These are phyloP conservation scores for Schmidtea mediterranea DNA, from an alignment of 1,140 invertebrate genomes.

Conservation along the genomic window DNA sequence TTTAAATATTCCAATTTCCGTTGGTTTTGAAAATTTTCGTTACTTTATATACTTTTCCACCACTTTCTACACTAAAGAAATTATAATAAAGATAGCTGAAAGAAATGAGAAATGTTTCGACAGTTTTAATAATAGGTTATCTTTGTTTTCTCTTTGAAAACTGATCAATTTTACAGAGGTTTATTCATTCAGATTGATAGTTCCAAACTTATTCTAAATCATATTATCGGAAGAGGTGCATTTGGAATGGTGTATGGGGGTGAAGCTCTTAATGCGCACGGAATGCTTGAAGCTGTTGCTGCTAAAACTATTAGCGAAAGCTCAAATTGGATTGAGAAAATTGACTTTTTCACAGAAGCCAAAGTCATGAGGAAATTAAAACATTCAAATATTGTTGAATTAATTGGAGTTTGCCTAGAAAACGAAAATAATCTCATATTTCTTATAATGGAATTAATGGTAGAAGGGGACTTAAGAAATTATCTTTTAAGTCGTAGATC, in stretches of 20 bases:
- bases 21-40: no score
- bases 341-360: constrained; percentile 1
- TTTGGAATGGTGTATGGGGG: constrained; percentile 1
- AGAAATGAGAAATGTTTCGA: no score
- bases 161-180: no score
- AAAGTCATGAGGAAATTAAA: neutral
- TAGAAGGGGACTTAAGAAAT: neutral
- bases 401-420: constrained; percentile 2
- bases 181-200: neutral
- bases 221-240: neutral
- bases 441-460: constrained; percentile 1
- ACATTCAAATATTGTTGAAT: neutral
- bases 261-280: neutral
- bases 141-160: no score
- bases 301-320: neutral
- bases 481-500: neutral
- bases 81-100: no score
- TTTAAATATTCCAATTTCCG: no score
- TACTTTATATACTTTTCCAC: no score
- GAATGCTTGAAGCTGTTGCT: neutral
- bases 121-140: no score
- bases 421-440: neutral
- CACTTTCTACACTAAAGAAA: no score
- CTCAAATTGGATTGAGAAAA: neutral
- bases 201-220: neutral